A percentile compares a stretch with the other conserved stretches of the same genome.
These are phyloP conservation scores for Platichthys stellatus DNA, from an alignment of 2,113 vertebrate genomes.

Conservation along the genomic window DNA sequence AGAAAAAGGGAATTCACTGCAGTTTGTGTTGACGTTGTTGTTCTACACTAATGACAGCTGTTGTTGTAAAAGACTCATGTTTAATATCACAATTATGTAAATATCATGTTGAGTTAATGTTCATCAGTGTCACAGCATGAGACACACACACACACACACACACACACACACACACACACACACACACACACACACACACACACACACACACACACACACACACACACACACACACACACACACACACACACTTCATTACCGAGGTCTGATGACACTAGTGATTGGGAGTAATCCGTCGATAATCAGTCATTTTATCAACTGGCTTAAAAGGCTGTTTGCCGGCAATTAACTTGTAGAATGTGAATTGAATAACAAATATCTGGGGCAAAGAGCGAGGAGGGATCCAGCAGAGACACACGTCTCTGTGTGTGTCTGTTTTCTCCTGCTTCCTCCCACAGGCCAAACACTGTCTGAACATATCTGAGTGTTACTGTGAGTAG, in stretches of 20 bases:
- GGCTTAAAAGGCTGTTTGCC: neutral
- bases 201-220: neutral
- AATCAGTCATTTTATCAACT: conserved; percentile 23
- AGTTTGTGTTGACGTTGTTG: neutral
- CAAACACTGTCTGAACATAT: neutral
- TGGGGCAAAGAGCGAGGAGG: neutral
- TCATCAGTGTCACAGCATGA: neutral
- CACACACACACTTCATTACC: neutral
- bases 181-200: neutral
- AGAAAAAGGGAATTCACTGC: neutral
- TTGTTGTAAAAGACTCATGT: neutral
- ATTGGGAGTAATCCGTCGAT: conserved; percentile 9
- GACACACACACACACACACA: conserved; percentile 6
- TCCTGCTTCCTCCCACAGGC: neutral
- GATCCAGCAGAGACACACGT: conserved; percentile 11
- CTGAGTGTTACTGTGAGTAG: neutral
- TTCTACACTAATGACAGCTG: neutral
- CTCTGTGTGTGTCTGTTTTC: neutral
- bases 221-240: conserved; percentile 9
- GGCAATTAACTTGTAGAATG: neutral
- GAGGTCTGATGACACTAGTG: conserved; percentile 1
- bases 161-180: neutral
- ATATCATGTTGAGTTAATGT: neutral
- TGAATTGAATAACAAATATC: conserved; percentile 4
- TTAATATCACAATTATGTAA: neutral